These are phyloP conservation scores for Numenius phaeopus DNA, from an alignment of 2,797 vertebrate genomes.

Conservation along the genomic window DNA sequence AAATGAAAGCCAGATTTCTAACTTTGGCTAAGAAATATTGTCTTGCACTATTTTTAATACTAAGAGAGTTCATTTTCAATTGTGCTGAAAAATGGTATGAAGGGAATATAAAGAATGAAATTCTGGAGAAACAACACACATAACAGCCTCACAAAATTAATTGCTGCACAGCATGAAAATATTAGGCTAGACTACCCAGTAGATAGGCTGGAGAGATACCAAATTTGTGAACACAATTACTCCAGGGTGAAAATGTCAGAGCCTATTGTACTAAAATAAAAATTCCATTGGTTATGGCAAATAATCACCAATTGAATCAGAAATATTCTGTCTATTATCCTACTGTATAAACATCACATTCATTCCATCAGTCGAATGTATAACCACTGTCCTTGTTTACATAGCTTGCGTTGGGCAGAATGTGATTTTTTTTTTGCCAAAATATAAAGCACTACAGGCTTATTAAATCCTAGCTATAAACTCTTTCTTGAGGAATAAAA, in stretches of 20 bases:
- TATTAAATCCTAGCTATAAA: conserved; percentile 60
- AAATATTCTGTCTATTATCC: conserved; percentile 55
- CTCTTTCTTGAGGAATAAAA: conserved; percentile 56
- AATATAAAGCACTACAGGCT: conserved; percentile 37
- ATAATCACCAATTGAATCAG: conserved; percentile 57
- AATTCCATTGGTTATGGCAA: conserved; percentile 51
- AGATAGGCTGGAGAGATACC: conserved; percentile 4
- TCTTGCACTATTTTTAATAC: neutral
- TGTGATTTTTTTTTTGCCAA: neutral
- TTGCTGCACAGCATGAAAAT: conserved; percentile 39
- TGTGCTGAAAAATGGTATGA: conserved; percentile 8
- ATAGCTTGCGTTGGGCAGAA: neutral
- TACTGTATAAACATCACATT: conserved; percentile 49
- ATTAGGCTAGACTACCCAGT: neutral
- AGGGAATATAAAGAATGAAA: neutral
- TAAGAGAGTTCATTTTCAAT: neutral
- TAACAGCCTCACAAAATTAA: conserved; percentile 41
- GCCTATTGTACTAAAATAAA: conserved; percentile 49
- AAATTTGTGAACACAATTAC: conserved; percentile 38
- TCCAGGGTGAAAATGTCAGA: conserved; percentile 46
- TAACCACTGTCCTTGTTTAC: conserved; percentile 55
- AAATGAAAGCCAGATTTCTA: conserved; percentile 1
- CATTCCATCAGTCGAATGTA: conserved; percentile 7
- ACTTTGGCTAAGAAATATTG: neutral
- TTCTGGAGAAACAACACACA: neutral